Evolutionary conservation across 2,113 vertebrate genomes (phyloP).

Genomic region (Chaetodon trifascialis): DNA sequence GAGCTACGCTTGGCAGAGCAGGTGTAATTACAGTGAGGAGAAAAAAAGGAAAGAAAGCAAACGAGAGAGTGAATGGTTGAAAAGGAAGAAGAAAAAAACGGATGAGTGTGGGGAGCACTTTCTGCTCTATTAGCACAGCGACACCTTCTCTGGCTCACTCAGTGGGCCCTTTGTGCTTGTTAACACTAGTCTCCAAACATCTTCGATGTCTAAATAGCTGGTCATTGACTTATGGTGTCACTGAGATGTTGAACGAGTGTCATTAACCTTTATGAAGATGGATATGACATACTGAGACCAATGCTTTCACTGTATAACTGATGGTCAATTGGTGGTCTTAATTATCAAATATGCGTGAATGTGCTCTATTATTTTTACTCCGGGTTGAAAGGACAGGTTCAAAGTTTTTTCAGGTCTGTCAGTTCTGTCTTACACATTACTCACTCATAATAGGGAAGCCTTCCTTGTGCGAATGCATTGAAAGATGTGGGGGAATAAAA

Average conservation of each 20-base stretch:
- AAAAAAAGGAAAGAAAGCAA: slow-evolving; percentile 53
- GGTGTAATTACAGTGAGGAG: slow-evolving; percentile 76
- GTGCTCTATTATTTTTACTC: background rate
- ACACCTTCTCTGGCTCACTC: slow-evolving; percentile 46
- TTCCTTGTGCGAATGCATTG: background rate
- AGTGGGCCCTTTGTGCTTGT: slow-evolving; percentile 70
- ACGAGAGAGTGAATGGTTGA: slow-evolving; percentile 69
- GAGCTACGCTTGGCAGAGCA: slow-evolving; percentile 80
- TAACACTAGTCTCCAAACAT: slow-evolving; percentile 72
- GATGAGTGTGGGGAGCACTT: slow-evolving; percentile 44
- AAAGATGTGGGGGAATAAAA: background rate
- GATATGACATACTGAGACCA: too few relatives aligned
- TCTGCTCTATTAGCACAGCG: slow-evolving; percentile 31
- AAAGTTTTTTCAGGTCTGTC: too few relatives aligned
- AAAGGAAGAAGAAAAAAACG: slow-evolving; percentile 48
- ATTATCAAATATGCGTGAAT: background rate
- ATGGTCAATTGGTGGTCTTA: background rate
- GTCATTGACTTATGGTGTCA: slow-evolving; percentile 55
- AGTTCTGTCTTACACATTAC: background rate
- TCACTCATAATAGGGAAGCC: background rate
- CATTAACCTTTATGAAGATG: background rate
- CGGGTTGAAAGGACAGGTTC: background rate
- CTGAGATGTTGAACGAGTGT: background rate
- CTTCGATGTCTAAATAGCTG: slow-evolving; percentile 60
- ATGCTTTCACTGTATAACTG: background rate